These are phyloP conservation scores for Alosa sapidissima DNA, from an alignment of 2,797 vertebrate species.

Conservation along the genomic window DNA sequence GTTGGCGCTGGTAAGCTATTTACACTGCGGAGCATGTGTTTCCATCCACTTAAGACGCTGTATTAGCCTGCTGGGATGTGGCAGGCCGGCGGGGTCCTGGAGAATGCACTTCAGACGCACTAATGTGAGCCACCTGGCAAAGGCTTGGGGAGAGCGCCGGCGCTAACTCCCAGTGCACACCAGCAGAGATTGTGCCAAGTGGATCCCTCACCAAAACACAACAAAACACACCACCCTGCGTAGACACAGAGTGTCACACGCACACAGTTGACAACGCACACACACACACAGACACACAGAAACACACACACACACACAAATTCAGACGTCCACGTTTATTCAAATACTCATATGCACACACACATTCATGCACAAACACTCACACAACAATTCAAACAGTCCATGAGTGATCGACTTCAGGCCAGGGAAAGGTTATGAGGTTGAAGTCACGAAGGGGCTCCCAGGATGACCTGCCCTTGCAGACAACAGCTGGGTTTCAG, in stretches of 20 bases:
- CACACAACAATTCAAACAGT: not conserved
- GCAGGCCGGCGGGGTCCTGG: conserved; percentile 10
- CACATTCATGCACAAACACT: not conserved
- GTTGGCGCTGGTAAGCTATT: conserved; percentile 28
- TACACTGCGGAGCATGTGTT: conserved; percentile 33
- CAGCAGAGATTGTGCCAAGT: conserved; percentile 35
- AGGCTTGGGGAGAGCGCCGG: conserved; percentile 18
- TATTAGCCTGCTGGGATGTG: conserved; percentile 13
- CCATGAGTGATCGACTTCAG: not conserved
- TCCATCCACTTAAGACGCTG: conserved; percentile 18
- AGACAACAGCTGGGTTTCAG: conserved; percentile 74
- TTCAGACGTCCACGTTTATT: too few relatives aligned
- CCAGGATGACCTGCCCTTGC: conserved; percentile 55
- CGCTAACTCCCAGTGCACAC: conserved; percentile 27
- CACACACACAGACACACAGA: not conserved
- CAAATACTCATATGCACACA: not conserved
- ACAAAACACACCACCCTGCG: conserved; percentile 1
- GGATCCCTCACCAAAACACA: conserved; percentile 29
- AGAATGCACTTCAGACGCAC: conserved; percentile 27
- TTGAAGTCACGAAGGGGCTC: conserved; percentile 30
- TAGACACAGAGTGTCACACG: not conserved
- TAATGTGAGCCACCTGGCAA: conserved; percentile 39
- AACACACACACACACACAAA: not conserved
- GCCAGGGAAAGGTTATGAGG: not conserved
- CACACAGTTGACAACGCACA: not conserved